Base-by-base conservation (phyloP, 1,140 invertebrate species). In the Zophobas atratus region DNA sequence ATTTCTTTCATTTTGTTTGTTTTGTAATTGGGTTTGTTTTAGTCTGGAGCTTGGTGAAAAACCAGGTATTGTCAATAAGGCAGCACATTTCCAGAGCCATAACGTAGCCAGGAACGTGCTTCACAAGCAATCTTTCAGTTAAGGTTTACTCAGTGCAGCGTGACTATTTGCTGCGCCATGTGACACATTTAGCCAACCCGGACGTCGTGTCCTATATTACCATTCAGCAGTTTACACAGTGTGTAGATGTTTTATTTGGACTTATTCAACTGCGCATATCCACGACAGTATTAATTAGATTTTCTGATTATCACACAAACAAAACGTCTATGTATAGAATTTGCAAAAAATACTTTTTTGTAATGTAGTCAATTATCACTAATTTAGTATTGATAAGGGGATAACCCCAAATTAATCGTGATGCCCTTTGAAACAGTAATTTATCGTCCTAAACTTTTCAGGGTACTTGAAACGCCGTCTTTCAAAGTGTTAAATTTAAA, bases 111-210 rank as follows among this genome's bases (percentile, higher is more conserved):
- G 60, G 43, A 43, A 67, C 60, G 60, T 67, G 39, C 60, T 67
- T 67, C 33, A 38, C 20, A 32, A 39, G 60, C 39, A 67, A 67
- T 43, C 39, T 46, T 67, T 43, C 60, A 43, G 38, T 67, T 1
- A 39, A 32, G 39, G 60, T 67, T 67, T 67, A 32, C 60, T 67
- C 39, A 67, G 36, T 67, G 60, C 60, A 43, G 39, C 60, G 60
- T 67, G 60, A 67, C 60, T 43, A 67, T 67, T 67, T n/a, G 20
- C 60, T 67, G 20, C 56, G 36, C 56, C 56, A 35, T 60, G 56
- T 60, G 39, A 67, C 39, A 67, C 20, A 67, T 67, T 43, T 67
- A 2, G 33, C 20, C 33, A 39, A 6, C 6, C 20, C 60, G 43
- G 60, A 60, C 34, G 56, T 6, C 8, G 6, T 60, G 56, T 6